Evolutionary conservation across 2,113 vertebrate species (phyloP).

Genomic region (Percina caprodes): DNA sequence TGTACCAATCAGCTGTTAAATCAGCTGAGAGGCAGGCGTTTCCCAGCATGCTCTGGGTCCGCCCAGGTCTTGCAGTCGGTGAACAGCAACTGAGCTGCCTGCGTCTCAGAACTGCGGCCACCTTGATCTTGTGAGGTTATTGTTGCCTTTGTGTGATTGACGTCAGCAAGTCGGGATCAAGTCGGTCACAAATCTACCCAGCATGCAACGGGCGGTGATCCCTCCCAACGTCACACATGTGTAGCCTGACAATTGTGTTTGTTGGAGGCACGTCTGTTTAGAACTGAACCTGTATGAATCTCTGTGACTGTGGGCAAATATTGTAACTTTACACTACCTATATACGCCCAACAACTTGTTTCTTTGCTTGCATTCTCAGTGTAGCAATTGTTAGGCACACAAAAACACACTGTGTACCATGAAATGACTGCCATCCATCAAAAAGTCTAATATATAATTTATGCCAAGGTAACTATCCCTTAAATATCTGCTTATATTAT

Average conservation of each 20-base stretch:
- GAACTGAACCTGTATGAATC: neutral
- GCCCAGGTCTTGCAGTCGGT: too few relatives aligned
- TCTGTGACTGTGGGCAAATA: slow-evolving; percentile 14
- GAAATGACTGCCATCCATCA: neutral
- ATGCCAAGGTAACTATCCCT: neutral
- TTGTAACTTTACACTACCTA: neutral
- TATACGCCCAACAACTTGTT: neutral
- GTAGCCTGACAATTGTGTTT: slow-evolving; percentile 7
- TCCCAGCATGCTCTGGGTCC: too few relatives aligned
- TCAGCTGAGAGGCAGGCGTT: too few relatives aligned
- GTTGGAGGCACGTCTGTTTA: neutral
- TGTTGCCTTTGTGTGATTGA: too few relatives aligned
- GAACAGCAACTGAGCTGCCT: too few relatives aligned
- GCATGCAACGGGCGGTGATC: neutral
- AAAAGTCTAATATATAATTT: neutral
- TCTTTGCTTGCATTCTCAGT: neutral
- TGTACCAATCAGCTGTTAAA: too few relatives aligned
- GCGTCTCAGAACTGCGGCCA: too few relatives aligned
- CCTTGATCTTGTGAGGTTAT: too few relatives aligned
- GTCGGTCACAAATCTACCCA: too few relatives aligned
- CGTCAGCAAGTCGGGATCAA: too few relatives aligned
- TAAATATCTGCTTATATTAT: neutral
- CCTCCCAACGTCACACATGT: neutral
- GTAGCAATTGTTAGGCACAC: neutral
- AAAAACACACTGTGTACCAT: neutral